phyloP scores from a whole-genome alignment of 2,888 invertebrate species.

The Griposia aprilina region DNA sequence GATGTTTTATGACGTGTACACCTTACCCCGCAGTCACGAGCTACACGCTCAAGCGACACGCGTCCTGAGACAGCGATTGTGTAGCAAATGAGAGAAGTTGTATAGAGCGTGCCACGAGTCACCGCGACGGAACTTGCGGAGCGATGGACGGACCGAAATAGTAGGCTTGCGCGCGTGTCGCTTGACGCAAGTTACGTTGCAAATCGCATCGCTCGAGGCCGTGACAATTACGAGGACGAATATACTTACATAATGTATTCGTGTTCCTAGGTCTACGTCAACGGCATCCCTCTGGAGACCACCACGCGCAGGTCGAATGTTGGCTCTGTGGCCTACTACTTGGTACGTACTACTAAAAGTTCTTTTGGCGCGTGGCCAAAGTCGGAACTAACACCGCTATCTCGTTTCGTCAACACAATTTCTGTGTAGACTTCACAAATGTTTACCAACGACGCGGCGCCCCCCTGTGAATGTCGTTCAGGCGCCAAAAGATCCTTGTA shows the following conservation, averaged over 20 bases:
- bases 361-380: neutral
- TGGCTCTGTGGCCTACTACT: conserved; percentile 70
- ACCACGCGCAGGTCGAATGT: conserved; percentile 61
- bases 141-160: too few species aligned
- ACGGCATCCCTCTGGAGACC: conserved; percentile 74
- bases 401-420: neutral
- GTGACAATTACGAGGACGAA: too few species aligned
- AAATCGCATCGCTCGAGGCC: too few species aligned
- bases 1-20: too few species aligned
- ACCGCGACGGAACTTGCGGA: too few species aligned
- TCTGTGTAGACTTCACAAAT: neutral
- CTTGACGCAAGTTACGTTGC: too few species aligned
- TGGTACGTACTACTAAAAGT: conserved; percentile 62
- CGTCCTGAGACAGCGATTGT: too few species aligned
- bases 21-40: too few species aligned
- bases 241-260: neutral
- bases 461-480: neutral
- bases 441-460: neutral
- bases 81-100: too few species aligned
- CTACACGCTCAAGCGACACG: too few species aligned
- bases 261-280: conserved; percentile 71
- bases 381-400: neutral
- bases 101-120: too few species aligned
- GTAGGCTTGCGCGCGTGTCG: too few species aligned
- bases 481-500: neutral